phyloP scores from a whole-genome alignment of 2,888 invertebrate genomes.

The Pseudococcus viburni region DNA sequence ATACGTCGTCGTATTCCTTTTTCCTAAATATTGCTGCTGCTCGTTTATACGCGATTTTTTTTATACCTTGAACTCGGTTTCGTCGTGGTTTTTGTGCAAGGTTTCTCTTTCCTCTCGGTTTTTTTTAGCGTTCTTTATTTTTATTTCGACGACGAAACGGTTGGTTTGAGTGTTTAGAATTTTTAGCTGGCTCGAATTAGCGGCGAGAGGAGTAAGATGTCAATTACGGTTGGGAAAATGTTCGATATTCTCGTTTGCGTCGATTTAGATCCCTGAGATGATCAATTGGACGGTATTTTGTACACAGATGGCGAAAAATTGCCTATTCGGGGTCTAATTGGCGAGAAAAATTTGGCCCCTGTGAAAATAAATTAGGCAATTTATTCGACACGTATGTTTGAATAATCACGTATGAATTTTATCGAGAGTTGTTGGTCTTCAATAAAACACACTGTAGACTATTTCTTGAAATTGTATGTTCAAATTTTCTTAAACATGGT shows the following conservation, averaged over 20 bases:
- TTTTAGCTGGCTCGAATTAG: too few relatives aligned
- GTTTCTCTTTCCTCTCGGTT: background rate
- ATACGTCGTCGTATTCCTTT: conserved; percentile 50
- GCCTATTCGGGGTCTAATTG: background rate
- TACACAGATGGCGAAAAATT: background rate
- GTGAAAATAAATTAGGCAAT: background rate
- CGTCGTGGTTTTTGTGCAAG: background rate
- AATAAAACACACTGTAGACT: too few relatives aligned
- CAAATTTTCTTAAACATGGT: too few relatives aligned
- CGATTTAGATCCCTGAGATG: too few relatives aligned
- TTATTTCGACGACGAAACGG: conserved; percentile 17
- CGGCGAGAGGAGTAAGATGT: background rate
- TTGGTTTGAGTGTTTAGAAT: background rate
- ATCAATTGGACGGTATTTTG: background rate
- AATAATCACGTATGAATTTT: too few relatives aligned
- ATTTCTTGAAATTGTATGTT: too few relatives aligned
- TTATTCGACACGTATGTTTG: background rate
- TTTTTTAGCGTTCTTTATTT: background rate
- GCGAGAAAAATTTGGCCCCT: background rate
- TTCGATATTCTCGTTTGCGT: too few relatives aligned
- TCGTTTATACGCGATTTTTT: conserved; percentile 15
- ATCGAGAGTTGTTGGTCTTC: too few relatives aligned
- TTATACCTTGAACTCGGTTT: conserved; percentile 1
- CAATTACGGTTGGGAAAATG: too few relatives aligned
- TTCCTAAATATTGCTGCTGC: background rate